These are phyloP conservation scores for Garra rufa DNA, from an alignment of 2,113 vertebrate species.

Conservation along the genomic window DNA sequence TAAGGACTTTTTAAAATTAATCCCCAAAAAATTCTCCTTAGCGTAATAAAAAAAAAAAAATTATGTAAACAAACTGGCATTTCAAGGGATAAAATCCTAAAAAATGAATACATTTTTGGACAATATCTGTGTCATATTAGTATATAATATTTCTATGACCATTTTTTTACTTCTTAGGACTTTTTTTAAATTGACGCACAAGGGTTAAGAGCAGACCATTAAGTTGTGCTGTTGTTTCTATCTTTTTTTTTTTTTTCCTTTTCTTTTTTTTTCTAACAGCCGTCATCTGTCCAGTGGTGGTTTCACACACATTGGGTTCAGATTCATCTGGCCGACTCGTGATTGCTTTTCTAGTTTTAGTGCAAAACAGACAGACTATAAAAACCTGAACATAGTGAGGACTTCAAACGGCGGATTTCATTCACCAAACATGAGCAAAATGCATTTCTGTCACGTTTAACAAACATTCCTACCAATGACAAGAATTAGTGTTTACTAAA, in stretches of 20 bases:
- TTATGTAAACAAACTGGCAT: too few species aligned
- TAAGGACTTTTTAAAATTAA: too few species aligned
- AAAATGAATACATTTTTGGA: neutral
- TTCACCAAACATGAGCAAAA: neutral
- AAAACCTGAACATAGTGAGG: constrained; percentile 60
- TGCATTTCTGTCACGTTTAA: neutral
- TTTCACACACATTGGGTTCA: constrained; percentile 61
- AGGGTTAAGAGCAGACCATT: neutral
- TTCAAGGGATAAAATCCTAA: too few species aligned
- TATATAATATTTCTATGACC: too few species aligned
- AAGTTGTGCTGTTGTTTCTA: constrained; percentile 4
- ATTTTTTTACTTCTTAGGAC: too few species aligned
- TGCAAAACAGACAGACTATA: constrained; percentile 70
- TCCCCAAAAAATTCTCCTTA: too few species aligned
- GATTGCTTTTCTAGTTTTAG: constrained; percentile 75
- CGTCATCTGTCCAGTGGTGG: constrained; percentile 42
- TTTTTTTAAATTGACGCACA: neutral
- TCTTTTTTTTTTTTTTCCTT: neutral
- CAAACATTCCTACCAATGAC: neutral
- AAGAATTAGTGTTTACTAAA: neutral
- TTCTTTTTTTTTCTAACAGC: neutral
- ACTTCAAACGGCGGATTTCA: constrained; percentile 27
- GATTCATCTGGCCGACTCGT: constrained; percentile 60
- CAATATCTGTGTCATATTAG: too few species aligned
- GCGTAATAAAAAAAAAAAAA: too few species aligned